Percentiles rank a stretch among this genome's conserved stretches.
Evolutionary conservation across 1,140 invertebrate species (phyloP).

Genomic region (Notospermus geniculatus): DNA sequence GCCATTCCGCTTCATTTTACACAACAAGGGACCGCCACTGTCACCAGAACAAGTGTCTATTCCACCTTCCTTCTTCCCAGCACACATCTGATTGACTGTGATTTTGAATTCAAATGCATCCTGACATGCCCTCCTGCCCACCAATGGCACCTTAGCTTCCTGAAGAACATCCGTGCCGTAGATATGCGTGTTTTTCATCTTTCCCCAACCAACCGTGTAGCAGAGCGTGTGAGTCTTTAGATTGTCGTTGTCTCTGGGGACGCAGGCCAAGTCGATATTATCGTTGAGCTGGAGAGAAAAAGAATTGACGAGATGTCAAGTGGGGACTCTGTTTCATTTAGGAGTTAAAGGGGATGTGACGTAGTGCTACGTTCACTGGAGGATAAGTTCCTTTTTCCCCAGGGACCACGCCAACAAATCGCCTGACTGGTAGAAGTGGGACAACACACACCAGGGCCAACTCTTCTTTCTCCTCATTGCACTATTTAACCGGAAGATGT

Average conservation of each 20-base stretch:
- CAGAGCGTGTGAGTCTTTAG: constrained; percentile 53
- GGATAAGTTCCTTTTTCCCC: too few relatives aligned
- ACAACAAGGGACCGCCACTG: constrained; percentile 70
- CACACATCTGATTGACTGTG: constrained; percentile 71
- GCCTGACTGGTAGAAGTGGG: too few relatives aligned
- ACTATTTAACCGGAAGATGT: too few relatives aligned
- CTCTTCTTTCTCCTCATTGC: too few relatives aligned
- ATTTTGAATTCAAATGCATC: constrained; percentile 62
- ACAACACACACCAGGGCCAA: too few relatives aligned
- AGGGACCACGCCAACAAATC: too few relatives aligned
- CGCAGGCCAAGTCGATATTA: constrained; percentile 74
- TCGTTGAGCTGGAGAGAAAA: neutral
- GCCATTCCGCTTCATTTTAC: constrained; percentile 49
- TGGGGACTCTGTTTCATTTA: too few relatives aligned
- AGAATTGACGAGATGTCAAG: too few relatives aligned
- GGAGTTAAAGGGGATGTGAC: too few relatives aligned
- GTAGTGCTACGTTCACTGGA: too few relatives aligned
- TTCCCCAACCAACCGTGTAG: constrained; percentile 70
- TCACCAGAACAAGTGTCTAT: constrained; percentile 65
- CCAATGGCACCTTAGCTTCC: constrained; percentile 88
- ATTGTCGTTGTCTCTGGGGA: constrained; percentile 68
- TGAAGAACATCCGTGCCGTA: constrained; percentile 75
- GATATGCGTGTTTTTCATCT: constrained; percentile 67
- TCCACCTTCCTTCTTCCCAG: constrained; percentile 59
- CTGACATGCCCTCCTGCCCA: constrained; percentile 70